Evolutionary conservation across 1,140 invertebrate species (phyloP), one percentile per base, ranked within the genome.

Genomic region (Vanessa atalanta): DNA sequence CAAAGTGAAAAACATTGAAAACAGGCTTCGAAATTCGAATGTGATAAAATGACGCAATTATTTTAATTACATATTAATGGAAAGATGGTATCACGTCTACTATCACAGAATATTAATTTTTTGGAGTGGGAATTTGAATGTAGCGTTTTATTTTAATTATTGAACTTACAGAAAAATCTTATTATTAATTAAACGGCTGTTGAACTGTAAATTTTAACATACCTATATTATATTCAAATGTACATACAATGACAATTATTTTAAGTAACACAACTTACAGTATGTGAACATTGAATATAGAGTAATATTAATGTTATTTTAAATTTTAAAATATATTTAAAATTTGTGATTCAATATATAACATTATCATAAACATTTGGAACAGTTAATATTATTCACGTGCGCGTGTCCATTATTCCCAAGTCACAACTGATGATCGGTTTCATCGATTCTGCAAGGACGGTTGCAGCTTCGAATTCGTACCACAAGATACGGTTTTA

Each of bases 101-200:
- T 92, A 92, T 92, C 90, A 92, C 90, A 92, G 90, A 89, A 89
- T 90, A 83, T 89, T 77, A 88, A 90, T 86, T 86, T 89, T 89
- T 88, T 90, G 84, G 78, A 89, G 83, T 86, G 81, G 80, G 83
- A 55, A 66, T 55, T 71, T 75, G 64, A 47, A 53, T 67, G 37
- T 65, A 70, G 8, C 26, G 65, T 79, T 81, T 79, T 79, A 79
- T 79, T 81, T 82, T 73, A 81, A 80, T 79, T 73, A 83, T 4
- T 15, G 14, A 11, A 55, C 31, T 61, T 87, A 87, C 75, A 79
- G 65, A 83, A 82, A 50, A 75, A 74, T 67, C 66, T 75, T 79
- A 76, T 76, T 47, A 64, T 72, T 79, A 74, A 37, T 63, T 70
- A 48, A 72, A 57, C 69, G 66, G 72, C 47, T 48, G 67, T 76